Percentiles rank a stretch among this genome's conserved stretches.
Conservation (phyloP, 2,888 invertebrate species). For the Coelopa pilipes region DNA sequence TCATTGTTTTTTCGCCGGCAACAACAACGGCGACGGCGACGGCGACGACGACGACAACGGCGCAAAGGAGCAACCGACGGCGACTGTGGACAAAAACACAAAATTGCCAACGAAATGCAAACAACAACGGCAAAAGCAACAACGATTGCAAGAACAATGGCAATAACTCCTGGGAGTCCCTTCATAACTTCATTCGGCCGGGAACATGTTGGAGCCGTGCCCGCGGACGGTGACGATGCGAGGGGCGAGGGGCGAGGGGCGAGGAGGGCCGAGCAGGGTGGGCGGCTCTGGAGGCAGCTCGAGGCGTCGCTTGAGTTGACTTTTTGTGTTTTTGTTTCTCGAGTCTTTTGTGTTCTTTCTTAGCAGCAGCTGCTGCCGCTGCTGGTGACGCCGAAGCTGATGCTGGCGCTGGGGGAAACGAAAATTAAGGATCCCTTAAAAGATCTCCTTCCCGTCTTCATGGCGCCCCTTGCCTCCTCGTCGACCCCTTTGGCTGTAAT, state of each 20-base stretch:
- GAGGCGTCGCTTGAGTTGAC: background rate
- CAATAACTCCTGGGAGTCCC: slow-evolving; percentile 24
- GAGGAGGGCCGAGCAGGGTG: no score
- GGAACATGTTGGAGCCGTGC: background rate
- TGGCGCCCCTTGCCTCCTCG: no score
- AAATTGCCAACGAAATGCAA: slow-evolving; percentile 58
- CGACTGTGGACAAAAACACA: slow-evolving; percentile 47
- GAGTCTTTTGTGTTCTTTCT: slow-evolving; percentile 1
- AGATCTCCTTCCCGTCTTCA: no score
- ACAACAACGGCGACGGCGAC: background rate
- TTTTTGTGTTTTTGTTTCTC: slow-evolving; percentile 8
- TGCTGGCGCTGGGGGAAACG: background rate
- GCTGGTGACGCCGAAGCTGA: background rate
- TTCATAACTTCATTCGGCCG: slow-evolving; percentile 30
- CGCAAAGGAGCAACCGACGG: background rate
- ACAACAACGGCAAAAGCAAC: slow-evolving; percentile 40
- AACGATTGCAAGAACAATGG: slow-evolving; percentile 10
- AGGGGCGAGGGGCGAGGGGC: no score
- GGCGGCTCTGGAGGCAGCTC: background rate
- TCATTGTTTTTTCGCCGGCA: slow-evolving; percentile 6
- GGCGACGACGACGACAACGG: slow-evolving; percentile 1
- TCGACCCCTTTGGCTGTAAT: no score
- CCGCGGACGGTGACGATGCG: background rate
- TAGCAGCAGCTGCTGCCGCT: background rate
- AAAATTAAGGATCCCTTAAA: no score